Evolutionary conservation across 2,797 vertebrate genomes (phyloP).

Genomic region (Notolabrus celidotus): DNA sequence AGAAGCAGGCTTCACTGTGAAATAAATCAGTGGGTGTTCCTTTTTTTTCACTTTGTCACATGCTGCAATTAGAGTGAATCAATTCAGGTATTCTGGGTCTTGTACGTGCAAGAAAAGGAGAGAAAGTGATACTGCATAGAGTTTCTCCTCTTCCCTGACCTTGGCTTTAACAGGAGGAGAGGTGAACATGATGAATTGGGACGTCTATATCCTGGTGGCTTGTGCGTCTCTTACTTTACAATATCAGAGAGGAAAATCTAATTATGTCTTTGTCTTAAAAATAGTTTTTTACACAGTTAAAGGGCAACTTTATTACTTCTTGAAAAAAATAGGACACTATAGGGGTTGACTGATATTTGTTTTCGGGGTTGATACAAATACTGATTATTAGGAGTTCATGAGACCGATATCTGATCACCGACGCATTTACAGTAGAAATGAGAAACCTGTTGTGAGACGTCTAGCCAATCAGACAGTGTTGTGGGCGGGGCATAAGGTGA

Average conservation of each 20-base stretch:
- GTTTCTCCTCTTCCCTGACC: constrained; percentile 52
- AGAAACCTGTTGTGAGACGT: too few relatives aligned
- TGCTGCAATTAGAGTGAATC: constrained; percentile 66
- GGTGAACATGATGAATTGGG: constrained; percentile 37
- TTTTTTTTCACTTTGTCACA: constrained; percentile 59
- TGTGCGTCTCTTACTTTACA: constrained; percentile 9
- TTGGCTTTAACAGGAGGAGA: constrained; percentile 42
- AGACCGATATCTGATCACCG: too few relatives aligned
- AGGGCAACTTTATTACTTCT: background rate
- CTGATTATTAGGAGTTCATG: too few relatives aligned
- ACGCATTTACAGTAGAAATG: too few relatives aligned
- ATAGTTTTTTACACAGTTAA: background rate
- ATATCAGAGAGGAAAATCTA: constrained; percentile 15
- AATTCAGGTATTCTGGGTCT: constrained; percentile 58
- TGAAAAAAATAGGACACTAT: background rate
- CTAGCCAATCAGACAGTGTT: too few relatives aligned
- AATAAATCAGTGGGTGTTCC: constrained; percentile 55
- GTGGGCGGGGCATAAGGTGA: too few relatives aligned
- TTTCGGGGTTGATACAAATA: too few relatives aligned
- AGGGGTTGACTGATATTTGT: too few relatives aligned
- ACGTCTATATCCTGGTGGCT: constrained; percentile 16
- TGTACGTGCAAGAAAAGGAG: constrained; percentile 16
- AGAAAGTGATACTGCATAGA: constrained; percentile 36
- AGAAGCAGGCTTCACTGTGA: constrained; percentile 48
- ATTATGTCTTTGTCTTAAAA: background rate